phyloP scores from a whole-genome alignment of 2,888 invertebrate species.

The Zelleria hepariella region DNA sequence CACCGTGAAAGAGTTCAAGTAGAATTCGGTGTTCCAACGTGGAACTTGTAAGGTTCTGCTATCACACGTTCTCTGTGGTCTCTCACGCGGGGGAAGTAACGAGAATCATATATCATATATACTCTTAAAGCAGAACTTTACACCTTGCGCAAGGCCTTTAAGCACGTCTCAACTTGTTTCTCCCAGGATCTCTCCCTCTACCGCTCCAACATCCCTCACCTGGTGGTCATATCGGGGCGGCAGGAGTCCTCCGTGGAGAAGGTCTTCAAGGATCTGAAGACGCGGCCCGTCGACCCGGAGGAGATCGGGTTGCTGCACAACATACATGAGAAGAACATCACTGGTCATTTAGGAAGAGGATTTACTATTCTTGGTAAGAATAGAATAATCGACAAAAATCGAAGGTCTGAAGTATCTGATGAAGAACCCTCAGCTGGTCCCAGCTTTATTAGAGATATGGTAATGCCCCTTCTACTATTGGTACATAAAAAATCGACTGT shows the following conservation, averaged over 20 bases:
- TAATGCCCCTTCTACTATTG: too few relatives aligned
- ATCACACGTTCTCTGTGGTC: too few relatives aligned
- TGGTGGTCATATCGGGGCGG: conserved; percentile 41
- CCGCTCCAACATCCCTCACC: conserved; percentile 33
- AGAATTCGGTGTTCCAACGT: too few relatives aligned
- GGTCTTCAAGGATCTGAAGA: conserved; percentile 35
- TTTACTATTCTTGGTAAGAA: conserved; percentile 37
- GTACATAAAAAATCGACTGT: too few relatives aligned
- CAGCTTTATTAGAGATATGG: too few relatives aligned
- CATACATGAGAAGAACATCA: conserved; percentile 32
- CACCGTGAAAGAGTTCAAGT: too few relatives aligned
- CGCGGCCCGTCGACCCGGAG: conserved; percentile 43
- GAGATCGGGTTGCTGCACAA: conserved; percentile 44
- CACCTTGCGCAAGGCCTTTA: not conserved
- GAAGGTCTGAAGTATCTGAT: too few relatives aligned
- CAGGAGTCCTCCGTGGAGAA: conserved; percentile 31
- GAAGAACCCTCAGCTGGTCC: not conserved
- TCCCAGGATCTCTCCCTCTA: conserved; percentile 35
- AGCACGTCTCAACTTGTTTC: not conserved
- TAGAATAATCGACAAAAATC: not conserved
- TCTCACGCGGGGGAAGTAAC: too few relatives aligned
- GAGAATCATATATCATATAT: too few relatives aligned
- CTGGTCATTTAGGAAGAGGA: conserved; percentile 50
- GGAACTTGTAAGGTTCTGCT: too few relatives aligned
- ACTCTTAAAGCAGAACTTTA: too few relatives aligned